phyloP scores from a whole-genome alignment of 1,140 invertebrate species.

The Penaeus chinensis region DNA sequence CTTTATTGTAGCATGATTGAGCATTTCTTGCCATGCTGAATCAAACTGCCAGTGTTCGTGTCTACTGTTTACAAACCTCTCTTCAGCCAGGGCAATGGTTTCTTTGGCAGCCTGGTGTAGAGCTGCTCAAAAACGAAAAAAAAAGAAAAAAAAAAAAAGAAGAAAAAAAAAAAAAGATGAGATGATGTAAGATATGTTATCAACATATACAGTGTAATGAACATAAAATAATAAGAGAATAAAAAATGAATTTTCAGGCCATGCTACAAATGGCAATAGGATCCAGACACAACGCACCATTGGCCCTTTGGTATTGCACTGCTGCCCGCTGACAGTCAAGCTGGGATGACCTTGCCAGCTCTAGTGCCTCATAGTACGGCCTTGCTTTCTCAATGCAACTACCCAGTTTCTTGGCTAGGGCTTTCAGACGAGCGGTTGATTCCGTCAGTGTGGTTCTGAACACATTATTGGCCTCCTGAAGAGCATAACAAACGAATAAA shows the following conservation, averaged over 20 bases:
- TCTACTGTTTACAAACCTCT: conserved; percentile 80
- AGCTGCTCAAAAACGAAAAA: conserved; percentile 70
- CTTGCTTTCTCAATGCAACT: conserved; percentile 88
- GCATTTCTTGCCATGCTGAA: conserved; percentile 97
- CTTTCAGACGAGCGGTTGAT: conserved; percentile 85
- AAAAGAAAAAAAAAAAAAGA: not conserved
- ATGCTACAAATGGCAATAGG: not conserved
- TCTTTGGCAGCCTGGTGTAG: conserved; percentile 94
- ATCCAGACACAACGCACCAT: conserved; percentile 73
- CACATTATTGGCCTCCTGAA: conserved; percentile 83
- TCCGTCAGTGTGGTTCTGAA: conserved; percentile 87
- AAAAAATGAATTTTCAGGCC: too few relatives aligned
- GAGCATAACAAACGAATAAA: conserved; percentile 52
- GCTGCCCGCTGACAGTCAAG: conserved; percentile 89
- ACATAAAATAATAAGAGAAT: too few relatives aligned
- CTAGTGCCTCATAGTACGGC: conserved; percentile 88
- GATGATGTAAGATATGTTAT: not conserved
- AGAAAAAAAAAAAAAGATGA: conserved; percentile 47
- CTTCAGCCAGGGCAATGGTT: conserved; percentile 91
- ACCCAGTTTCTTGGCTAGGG: conserved; percentile 85
- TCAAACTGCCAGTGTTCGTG: conserved; percentile 85
- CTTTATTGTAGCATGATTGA: conserved; percentile 94
- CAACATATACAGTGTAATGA: too few relatives aligned
- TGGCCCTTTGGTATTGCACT: conserved; percentile 91
- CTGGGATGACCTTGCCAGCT: conserved; percentile 78